Base-by-base conservation (phyloP, 2,113 vertebrate genomes). In the Etheostoma cragini region DNA sequence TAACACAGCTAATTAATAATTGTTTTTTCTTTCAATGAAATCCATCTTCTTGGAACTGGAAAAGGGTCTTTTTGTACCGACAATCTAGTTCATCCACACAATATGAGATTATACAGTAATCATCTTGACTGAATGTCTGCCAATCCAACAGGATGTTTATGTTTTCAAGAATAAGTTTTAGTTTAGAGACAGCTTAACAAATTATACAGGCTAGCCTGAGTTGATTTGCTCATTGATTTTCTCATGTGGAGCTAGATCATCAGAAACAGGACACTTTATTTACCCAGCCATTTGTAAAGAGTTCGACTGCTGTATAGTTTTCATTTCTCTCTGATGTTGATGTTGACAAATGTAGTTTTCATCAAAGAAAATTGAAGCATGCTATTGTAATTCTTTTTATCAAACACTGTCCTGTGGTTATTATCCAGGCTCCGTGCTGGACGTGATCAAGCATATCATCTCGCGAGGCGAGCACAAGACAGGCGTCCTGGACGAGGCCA, bases 401-500 rank as follows among this genome's bases (percentile, higher is more conserved):
- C 35, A 78, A 38, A 38, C 26, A 0, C 14, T 60, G 33, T 73
- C 42, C 6, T 79, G 8, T 78, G 30, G 71, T 85, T 91, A 64
- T 50, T 78, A 24, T 45, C 22, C 85, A 99, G 98, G 98, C 49
- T 99, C 98, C 1, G 96, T 99, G 90, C 91, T 99, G 94, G 98
- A 99, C 57, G 97, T 99, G 82, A 99, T 99, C 91, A 99, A 99
- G 85, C 96, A 99, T 77, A 97, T 99, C n/a, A 96, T 99, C 92
- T 97, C 98, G 12, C 97, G 97, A 76, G 97, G 97, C 7, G 98
- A 99, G 15, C 98, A 99, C 93, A 99, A 96, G 93, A 96, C 92
- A 0, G 98, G 98, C 45, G 98, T 99, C 82, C 93, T 99, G 81
- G 98, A 99, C 80, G 97, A 99, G 75, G 57, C 98, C 1, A 96